phyloP scores from a whole-genome alignment of 2,113 vertebrate species.

The Sitta europaea region DNA sequence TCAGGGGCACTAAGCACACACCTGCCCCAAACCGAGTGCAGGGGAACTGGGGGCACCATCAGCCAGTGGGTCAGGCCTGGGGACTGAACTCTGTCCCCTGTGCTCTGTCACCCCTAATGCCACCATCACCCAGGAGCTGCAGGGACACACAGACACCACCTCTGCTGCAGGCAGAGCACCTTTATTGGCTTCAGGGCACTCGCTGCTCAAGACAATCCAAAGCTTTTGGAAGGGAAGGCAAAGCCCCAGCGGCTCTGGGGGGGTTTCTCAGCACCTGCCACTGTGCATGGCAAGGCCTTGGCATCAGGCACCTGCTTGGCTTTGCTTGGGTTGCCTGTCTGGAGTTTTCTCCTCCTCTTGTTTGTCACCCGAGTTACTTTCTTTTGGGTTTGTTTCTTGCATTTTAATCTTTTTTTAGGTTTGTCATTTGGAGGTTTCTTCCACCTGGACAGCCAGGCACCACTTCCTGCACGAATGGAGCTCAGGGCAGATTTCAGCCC shows the following conservation, averaged over 20 bases:
- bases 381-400: accelerated
- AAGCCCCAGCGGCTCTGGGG: accelerated
- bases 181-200: background rate
- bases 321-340: accelerated
- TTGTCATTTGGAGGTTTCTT: accelerated
- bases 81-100: background rate
- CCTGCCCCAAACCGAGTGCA: accelerated
- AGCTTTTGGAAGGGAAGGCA: accelerated
- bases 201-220: accelerated
- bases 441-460: accelerated
- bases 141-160: accelerated
- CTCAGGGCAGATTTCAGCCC: accelerated
- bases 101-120: background rate
- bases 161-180: background rate
- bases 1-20: accelerated
- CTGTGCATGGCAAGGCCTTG: accelerated
- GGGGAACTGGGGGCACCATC: accelerated
- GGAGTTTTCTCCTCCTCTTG: accelerated
- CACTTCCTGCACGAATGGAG: accelerated
- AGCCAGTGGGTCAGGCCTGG: accelerated
- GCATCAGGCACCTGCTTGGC: background rate
- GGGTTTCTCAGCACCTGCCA: background rate
- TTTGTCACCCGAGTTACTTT: accelerated
- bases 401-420: background rate
- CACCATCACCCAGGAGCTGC: background rate